Evolutionary conservation across 2,888 invertebrate genomes (phyloP), one percentile per base, ranked within the genome.

Genomic region (Calameuta pallipes): DNA sequence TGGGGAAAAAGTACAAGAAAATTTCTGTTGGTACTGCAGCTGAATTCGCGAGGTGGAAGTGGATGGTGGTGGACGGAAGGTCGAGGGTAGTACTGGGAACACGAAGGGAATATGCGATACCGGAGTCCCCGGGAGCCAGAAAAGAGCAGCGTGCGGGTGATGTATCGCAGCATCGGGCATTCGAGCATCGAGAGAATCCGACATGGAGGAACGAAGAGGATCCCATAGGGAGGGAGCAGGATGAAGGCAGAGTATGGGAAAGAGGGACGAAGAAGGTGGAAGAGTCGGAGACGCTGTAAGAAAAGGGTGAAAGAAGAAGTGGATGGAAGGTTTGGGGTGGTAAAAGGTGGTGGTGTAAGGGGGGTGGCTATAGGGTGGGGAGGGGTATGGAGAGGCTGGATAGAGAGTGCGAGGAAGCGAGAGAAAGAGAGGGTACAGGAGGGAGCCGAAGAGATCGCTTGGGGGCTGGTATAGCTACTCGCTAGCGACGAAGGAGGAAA

Each of bases 151-250:
- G 85, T 83, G 83, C 82, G 84, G 85, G 87, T 89, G 89, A 90
- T 90, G 88, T 87, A 89, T 89, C 84, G 89, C 79, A 80, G 87
- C 86, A 85, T 89, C 85, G 87, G 84, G 86, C 85, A 86, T 87
- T 87, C 86, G 86, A 87, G 88, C 83, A 84, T 83, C 83, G 84
- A 80, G 83, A 81, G 83, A 80, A 81, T 79, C 80, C 73, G 78
- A 80, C 79, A 79, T 69, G 56, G 75, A 75, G 36, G 30, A 37
- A 35, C 36, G 74, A 34, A 15, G 74, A 35, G 34, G 37, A 35
- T 56, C 76, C 76, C 75, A 77, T 69, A 79, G 78, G 78, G 77
- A 79, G 36, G 70, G 30, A 30, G 35, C 73, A 75, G 78, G 34
- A 71, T 1, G n/a, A 6, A n/a, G 23, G 74, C 41, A 37, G 33